A percentile compares a stretch with the other conserved stretches of the same genome.
Conservation (phyloP, 2,888 invertebrate genomes). For the Hofmannophila pseudospretella region DNA sequence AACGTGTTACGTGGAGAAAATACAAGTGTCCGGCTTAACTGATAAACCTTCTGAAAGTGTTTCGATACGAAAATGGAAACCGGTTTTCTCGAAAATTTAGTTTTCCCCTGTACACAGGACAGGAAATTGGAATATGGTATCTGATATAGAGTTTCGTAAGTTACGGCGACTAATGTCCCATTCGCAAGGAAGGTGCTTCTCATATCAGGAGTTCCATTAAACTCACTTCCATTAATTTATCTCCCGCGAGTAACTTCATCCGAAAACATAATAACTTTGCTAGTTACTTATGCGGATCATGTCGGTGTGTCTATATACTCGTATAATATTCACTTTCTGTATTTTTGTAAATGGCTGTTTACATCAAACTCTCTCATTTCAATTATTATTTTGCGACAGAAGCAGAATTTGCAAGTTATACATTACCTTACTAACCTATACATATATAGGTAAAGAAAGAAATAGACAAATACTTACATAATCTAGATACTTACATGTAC, state of each 20-base stretch:
- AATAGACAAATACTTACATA: no score
- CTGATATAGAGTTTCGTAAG: conserved; percentile 4
- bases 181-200: conserved; percentile 21
- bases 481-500: no score
- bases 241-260: conserved; percentile 29
- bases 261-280: conserved; percentile 39
- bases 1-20: conserved; percentile 5
- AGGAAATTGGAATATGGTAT: conserved; percentile 28
- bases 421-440: no score
- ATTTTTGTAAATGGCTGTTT: no score
- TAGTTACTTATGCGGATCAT: conserved; percentile 27
- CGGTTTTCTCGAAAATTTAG: neutral
- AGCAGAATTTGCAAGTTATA: no score
- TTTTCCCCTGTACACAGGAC: conserved; percentile 9
- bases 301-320: no score
- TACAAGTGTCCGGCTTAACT: conserved; percentile 7
- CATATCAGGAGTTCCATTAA: conserved; percentile 33
- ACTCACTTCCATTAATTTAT: conserved; percentile 40
- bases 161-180: conserved; percentile 8
- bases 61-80: conserved; percentile 3
- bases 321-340: no score
- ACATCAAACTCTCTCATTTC: no score
- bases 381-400: no score
- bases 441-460: no score
- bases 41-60: conserved; percentile 10